Conservation (phyloP, 2,797 vertebrate genomes). For the Myiotriccus ornatus region DNA sequence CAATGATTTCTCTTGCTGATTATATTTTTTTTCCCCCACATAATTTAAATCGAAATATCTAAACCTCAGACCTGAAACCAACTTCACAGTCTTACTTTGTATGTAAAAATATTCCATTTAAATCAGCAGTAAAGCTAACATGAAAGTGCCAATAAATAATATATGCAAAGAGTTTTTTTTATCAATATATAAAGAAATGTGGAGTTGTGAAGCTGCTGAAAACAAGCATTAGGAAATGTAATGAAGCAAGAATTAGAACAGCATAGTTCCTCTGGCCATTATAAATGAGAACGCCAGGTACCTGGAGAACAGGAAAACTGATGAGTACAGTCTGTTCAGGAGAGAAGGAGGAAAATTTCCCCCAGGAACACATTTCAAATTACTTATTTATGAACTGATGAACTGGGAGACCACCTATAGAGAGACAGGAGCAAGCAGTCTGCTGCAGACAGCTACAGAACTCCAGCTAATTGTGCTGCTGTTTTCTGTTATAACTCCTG, state of each 20-base stretch:
- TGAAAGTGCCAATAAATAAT: conserved; percentile 81
- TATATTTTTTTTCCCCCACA: not conserved
- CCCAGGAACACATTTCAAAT: conserved; percentile 86
- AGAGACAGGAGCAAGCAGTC: conserved; percentile 79
- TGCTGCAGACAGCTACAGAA: conserved; percentile 81
- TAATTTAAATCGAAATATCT: conserved; percentile 60
- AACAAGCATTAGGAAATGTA: conserved; percentile 81
- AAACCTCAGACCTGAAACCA: conserved; percentile 68
- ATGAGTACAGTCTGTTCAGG: conserved; percentile 85
- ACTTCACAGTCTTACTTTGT: conserved; percentile 71
- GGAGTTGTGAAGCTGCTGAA: conserved; percentile 76
- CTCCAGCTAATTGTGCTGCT: conserved; percentile 82
- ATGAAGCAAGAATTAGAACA: conserved; percentile 84
- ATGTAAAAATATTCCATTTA: conserved; percentile 80
- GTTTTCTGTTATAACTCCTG: conserved; percentile 82
- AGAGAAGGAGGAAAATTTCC: conserved; percentile 83
- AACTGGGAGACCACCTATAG: conserved; percentile 85
- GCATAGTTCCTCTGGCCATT: conserved; percentile 83
- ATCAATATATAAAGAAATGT: conserved; percentile 79
- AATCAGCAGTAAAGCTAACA: conserved; percentile 76
- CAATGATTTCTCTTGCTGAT: conserved; percentile 25
- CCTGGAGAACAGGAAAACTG: conserved; percentile 83
- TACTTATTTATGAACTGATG: conserved; percentile 90
- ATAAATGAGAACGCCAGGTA: conserved; percentile 85
- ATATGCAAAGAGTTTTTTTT: conserved; percentile 78